Evolutionary conservation across 2,888 invertebrate genomes (phyloP), one percentile per base, ranked within the genome.

Genomic region (Eilema depressum): DNA sequence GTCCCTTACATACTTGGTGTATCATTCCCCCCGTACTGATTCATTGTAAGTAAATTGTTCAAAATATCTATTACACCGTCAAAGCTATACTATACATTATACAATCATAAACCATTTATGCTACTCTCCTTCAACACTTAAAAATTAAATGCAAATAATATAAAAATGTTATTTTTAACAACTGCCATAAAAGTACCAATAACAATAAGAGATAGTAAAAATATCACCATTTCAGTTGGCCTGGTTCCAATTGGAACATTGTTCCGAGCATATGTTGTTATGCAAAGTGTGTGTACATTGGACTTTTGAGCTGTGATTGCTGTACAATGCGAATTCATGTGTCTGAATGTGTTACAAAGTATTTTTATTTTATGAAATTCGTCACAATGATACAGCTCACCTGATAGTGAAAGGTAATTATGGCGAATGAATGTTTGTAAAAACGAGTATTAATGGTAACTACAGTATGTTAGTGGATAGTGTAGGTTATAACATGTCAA

Each of bases 191-290:
- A 83, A 79, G 71, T 53, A 70, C 76, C 75, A 82, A 83, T 81
- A 84, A 83, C 82, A 80, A 79, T 83, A 78, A 80, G 64, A 85
- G 76, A 85, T 77, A 76, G 75, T 74, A 75, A 81, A 85, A 84
- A 84, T 78, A 82, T 76, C 70, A 63, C 71, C 14, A 64, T 63
- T 70, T 67, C n/a, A 77, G 77, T 84, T 88, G 87, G 88, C 81
- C 41, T 56, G 59, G 63, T 75, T 85, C 86, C 89, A 88, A 86
- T 78, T 69, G 70, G 72, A 66, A 30, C 30, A 68, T 57, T 72
- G 74, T 70, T 74, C 73, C 66, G 68, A 61, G 66, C 75, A 69
- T 66, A 73, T 73, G 72, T 79, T 74, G 61, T 66, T 74, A 75
- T 69, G 66, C 71, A 73, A 77, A 77, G 69, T 65, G 41, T 71